Conservation (phyloP, 2,888 invertebrate genomes). For the Lobophora halterata region DNA sequence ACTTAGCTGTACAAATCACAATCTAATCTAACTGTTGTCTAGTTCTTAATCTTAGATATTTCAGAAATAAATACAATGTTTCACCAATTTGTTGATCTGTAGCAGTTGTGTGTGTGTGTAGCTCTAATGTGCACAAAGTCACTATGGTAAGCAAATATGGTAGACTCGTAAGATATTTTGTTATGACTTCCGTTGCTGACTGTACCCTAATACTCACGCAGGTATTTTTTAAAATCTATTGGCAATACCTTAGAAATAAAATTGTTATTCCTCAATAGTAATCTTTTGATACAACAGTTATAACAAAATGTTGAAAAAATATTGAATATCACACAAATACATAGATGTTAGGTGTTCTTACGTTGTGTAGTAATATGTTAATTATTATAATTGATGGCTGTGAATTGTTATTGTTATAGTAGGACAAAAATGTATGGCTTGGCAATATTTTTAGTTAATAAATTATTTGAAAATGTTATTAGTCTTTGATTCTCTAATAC, state of each 20-base stretch:
- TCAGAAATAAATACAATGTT: neutral
- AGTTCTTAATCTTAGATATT: constrained; percentile 11
- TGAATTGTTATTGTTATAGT: constrained; percentile 76
- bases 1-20: constrained; percentile 14
- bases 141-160: too few relatives aligned
- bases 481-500: too few relatives aligned
- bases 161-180: too few relatives aligned
- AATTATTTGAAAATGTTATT: constrained; percentile 42
- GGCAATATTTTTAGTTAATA: constrained; percentile 71
- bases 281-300: constrained; percentile 14
- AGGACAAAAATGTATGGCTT: constrained; percentile 67
- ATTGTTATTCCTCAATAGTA: constrained; percentile 14
- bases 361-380: constrained; percentile 32
- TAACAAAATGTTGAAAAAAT: constrained; percentile 18
- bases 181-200: too few relatives aligned
- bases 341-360: constrained; percentile 27
- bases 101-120: constrained; percentile 9
- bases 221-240: neutral
- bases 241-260: neutral
- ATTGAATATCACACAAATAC: constrained; percentile 14
- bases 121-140: constrained; percentile 1
- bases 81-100: neutral
- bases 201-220: too few relatives aligned
- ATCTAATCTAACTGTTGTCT: constrained; percentile 13
- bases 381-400: constrained; percentile 65